Conservation (phyloP, 2,113 vertebrate species). For the Chlamydotis undulata region DNA sequence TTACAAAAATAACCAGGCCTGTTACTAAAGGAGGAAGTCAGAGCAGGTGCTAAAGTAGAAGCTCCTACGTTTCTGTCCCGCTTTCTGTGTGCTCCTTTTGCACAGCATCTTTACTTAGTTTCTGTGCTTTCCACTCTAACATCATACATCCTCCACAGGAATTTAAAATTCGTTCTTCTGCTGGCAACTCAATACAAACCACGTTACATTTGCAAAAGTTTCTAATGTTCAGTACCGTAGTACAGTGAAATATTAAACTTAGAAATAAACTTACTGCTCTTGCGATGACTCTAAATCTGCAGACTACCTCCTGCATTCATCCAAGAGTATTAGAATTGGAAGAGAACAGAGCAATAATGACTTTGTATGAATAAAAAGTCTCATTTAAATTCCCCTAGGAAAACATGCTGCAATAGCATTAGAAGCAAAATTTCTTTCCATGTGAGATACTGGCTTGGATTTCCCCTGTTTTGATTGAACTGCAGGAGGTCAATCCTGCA, state of each 20-base stretch:
- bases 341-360: neutral
- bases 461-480: neutral
- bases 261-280: neutral
- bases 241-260: neutral
- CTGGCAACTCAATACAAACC: neutral
- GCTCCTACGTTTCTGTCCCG: neutral
- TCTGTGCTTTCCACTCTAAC: rapidly evolving
- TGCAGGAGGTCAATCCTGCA: neutral
- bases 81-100: neutral
- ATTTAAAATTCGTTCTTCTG: neutral
- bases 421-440: neutral
- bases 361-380: neutral
- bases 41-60: slow-evolving; percentile 1
- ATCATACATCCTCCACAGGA: neutral
- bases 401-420: neutral
- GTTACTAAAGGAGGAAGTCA: neutral
- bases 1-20: neutral
- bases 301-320: neutral
- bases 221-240: neutral
- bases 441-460: neutral
- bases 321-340: neutral
- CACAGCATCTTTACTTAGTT: neutral
- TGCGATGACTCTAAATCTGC: neutral
- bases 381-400: neutral
- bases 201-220: neutral